These are phyloP conservation scores for Brachionus paranguensis DNA, from an alignment of 1,140 invertebrate genomes.

Conservation along the genomic window DNA sequence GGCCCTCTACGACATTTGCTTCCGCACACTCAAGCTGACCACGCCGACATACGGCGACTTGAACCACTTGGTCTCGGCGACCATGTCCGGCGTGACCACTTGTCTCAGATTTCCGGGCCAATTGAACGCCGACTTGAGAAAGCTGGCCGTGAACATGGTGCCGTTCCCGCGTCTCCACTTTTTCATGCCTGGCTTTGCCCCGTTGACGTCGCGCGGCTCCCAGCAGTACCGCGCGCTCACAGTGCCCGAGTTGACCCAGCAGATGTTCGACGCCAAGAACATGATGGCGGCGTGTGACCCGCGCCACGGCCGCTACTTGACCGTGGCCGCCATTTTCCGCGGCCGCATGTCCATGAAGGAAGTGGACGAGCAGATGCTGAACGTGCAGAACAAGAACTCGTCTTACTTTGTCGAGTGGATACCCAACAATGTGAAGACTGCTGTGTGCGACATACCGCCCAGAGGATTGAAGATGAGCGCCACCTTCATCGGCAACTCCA, in stretches of 20 bases:
- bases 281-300: constrained; percentile 88
- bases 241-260: constrained; percentile 72
- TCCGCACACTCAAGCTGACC: constrained; percentile 67
- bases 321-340: constrained; percentile 85
- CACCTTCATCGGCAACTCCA: constrained; percentile 60
- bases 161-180: constrained; percentile 89
- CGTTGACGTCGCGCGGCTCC: constrained; percentile 70
- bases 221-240: constrained; percentile 57
- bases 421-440: constrained; percentile 66
- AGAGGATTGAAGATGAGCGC: constrained; percentile 60
- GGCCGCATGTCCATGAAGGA: constrained; percentile 93
- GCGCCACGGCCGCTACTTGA: constrained; percentile 81
- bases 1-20: constrained; percentile 74
- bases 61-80: constrained; percentile 63
- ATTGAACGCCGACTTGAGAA: constrained; percentile 76
- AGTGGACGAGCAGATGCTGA: constrained; percentile 66
- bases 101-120: constrained; percentile 61
- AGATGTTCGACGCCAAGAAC: constrained; percentile 67
- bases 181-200: constrained; percentile 93
- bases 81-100: constrained; percentile 77
- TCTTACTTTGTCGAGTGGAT: constrained; percentile 68
- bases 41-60: constrained; percentile 67
- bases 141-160: constrained; percentile 96
- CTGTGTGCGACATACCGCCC: constrained; percentile 63
- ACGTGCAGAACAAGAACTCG: constrained; percentile 82